Evolutionary conservation across 2,797 vertebrate genomes (phyloP).

Genomic region (Columba guinea): DNA sequence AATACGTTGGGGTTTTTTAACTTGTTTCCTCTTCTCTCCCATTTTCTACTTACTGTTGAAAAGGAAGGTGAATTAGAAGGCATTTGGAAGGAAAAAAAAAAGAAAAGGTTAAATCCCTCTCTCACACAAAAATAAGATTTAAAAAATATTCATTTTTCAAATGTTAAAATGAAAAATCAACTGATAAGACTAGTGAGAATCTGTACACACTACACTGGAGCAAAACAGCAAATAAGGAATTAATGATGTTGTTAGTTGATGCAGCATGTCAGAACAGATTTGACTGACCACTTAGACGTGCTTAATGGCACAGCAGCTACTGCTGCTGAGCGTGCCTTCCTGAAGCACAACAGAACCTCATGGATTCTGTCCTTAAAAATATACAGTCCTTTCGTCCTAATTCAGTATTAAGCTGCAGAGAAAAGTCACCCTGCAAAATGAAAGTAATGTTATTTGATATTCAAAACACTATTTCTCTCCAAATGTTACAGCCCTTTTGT

Average conservation of each 20-base stretch:
- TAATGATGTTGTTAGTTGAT: accelerated
- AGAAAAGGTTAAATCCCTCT: neutral
- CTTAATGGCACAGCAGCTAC: neutral
- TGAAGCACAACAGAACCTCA: neutral
- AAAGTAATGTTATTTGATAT: neutral
- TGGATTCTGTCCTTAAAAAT: neutral
- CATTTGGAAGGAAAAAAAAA: neutral
- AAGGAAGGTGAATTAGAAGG: neutral
- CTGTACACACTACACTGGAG: neutral
- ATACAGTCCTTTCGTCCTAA: neutral
- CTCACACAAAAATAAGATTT: neutral
- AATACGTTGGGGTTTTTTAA: neutral
- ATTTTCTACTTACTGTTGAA: neutral
- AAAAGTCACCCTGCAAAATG: neutral
- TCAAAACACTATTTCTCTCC: neutral
- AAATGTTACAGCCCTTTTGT: neutral
- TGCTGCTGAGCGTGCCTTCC: neutral
- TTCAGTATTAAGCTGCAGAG: neutral
- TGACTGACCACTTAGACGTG: neutral
- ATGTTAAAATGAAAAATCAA: neutral
- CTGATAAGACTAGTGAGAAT: neutral
- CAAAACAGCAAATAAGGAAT: neutral
- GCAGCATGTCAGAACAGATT: neutral
- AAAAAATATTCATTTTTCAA: neutral
- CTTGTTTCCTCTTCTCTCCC: neutral